Evolutionary conservation across 2,113 vertebrate species (phyloP).

Genomic region (Phyllopteryx taeniolatus): DNA sequence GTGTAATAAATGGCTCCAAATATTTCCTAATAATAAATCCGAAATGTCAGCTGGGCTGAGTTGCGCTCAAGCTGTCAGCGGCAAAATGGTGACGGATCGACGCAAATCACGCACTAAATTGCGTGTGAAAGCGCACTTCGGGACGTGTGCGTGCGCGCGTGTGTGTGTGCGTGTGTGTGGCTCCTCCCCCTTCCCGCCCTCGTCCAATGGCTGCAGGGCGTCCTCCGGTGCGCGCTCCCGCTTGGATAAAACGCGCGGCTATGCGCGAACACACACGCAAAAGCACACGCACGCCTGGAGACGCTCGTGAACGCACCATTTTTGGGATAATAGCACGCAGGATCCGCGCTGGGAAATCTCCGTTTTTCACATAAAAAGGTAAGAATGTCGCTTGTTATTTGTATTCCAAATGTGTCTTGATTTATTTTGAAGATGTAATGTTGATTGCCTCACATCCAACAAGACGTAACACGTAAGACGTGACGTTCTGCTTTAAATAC

Average conservation of each 20-base stretch:
- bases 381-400: background rate
- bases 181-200: constrained; percentile 18
- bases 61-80: constrained; percentile 29
- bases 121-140: constrained; percentile 46
- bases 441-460: background rate
- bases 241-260: constrained; percentile 69
- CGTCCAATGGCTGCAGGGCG: constrained; percentile 65
- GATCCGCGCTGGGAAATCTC: background rate
- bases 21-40: background rate
- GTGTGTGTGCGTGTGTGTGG: background rate
- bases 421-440: background rate
- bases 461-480: background rate
- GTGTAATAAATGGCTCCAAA: background rate
- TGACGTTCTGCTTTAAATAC: background rate
- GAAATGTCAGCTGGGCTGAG: background rate
- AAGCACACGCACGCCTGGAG: constrained; percentile 25
- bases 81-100: constrained; percentile 44
- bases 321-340: background rate
- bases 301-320: constrained; percentile 3
- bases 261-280: constrained; percentile 37
- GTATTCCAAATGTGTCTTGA: background rate
- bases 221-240: constrained; percentile 48
- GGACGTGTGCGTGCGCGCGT: constrained; percentile 28
- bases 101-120: constrained; percentile 52
- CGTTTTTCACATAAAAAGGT: background rate